Percentiles rank a stretch among this genome's conserved stretches.
These are phyloP conservation scores for Drosophila varians DNA, from an alignment of 1,140 invertebrate species.

Conservation along the genomic window DNA sequence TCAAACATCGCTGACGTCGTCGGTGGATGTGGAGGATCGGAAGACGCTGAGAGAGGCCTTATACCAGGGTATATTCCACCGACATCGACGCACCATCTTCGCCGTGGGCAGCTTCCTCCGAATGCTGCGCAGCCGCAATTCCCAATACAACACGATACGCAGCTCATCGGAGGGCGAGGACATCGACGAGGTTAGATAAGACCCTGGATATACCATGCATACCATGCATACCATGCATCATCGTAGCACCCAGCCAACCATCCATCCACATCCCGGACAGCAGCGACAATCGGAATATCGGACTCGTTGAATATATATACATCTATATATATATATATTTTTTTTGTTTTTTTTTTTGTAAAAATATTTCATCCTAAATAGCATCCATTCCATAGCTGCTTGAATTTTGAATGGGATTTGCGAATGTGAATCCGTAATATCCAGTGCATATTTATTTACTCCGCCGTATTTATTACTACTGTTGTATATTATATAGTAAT, in stretches of 20 bases:
- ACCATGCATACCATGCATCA: slow-evolving; percentile 5
- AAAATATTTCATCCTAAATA: no score
- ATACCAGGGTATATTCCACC: slow-evolving; percentile 92
- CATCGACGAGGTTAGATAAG: slow-evolving; percentile 83
- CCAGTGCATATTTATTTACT: slow-evolving; percentile 3
- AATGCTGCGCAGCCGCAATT: slow-evolving; percentile 91
- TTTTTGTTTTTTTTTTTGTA: no score
- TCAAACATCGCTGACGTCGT: slow-evolving; percentile 82
- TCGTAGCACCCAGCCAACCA: no score
- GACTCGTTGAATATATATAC: neutral
- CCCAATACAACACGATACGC: slow-evolving; percentile 91
- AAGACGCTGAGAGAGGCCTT: slow-evolving; percentile 88
- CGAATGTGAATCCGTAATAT: no score
- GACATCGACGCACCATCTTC: slow-evolving; percentile 91
- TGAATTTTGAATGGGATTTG: neutral
- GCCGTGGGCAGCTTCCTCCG: slow-evolving; percentile 91
- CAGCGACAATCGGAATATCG: slow-evolving; percentile 48
- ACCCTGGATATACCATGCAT: slow-evolving; percentile 29
- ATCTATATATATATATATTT: no score
- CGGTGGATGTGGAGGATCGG: slow-evolving; percentile 82
- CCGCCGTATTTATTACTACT: slow-evolving; percentile 14
- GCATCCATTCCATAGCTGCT: neutral
- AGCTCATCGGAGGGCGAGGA: slow-evolving; percentile 83
- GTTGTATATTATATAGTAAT: neutral
- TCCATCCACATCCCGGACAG: slow-evolving; percentile 27